These are phyloP conservation scores for Callospermophilus lateralis DNA, from an alignment of 2,113 vertebrate species.

Conservation along the genomic window DNA sequence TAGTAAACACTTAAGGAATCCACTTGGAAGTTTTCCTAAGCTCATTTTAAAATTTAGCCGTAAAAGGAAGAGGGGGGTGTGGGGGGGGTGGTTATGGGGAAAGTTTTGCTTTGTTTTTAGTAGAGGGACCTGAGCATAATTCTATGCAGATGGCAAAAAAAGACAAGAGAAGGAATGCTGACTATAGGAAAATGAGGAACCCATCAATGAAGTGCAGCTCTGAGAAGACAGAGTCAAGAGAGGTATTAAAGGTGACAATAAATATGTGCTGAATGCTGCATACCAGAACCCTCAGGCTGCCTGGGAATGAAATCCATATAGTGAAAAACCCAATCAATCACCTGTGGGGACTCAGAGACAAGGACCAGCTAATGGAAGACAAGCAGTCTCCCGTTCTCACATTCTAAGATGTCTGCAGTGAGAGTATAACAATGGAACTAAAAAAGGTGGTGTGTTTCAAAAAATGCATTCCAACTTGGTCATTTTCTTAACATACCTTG, in stretches of 20 bases:
- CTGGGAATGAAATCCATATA: neutral
- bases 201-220: neutral
- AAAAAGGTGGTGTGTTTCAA: neutral
- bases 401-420: fast-evolving
- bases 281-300: neutral
- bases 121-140: neutral
- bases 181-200: neutral
- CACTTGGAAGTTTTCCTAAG: neutral
- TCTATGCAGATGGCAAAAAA: neutral
- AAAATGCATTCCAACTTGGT: neutral
- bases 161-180: neutral
- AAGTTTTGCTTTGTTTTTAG: neutral
- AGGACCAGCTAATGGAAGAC: neutral
- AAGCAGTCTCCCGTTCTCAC: neutral
- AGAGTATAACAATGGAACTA: neutral
- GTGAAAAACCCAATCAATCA: neutral
- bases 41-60: neutral
- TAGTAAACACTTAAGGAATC: neutral
- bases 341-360: neutral
- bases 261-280: neutral
- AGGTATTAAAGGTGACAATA: neutral
- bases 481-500: neutral
- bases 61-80: neutral
- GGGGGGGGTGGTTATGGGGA: neutral
- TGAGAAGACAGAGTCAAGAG: neutral